A percentile compares a stretch with the other conserved stretches of the same genome.
Evolutionary conservation across 2,888 invertebrate species (phyloP).

Genomic region (Tetanocera ferruginea): DNA sequence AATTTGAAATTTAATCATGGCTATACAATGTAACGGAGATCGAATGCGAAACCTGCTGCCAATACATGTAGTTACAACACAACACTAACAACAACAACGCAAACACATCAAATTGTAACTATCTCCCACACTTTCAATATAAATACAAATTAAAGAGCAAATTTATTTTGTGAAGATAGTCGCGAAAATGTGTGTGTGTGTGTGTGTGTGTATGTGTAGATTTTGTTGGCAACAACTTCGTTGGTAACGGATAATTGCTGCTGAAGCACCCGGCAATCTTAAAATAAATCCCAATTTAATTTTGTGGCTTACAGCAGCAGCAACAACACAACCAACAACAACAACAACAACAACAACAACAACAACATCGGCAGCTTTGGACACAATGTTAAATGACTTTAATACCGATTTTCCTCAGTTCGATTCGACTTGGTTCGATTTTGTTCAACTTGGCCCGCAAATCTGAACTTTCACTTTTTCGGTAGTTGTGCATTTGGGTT

Average conservation of each 20-base stretch:
- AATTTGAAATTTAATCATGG: too few relatives aligned
- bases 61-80: neutral
- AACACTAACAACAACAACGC: too few relatives aligned
- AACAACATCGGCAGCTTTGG: conserved; percentile 5
- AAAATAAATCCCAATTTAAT: conserved; percentile 17
- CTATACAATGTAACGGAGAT: too few relatives aligned
- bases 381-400: conserved; percentile 17
- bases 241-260: conserved; percentile 43
- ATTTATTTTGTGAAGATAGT: conserved; percentile 11
- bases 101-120: neutral
- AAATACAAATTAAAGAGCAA: conserved; percentile 5
- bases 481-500: conserved; percentile 21
- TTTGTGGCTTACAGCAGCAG: conserved; percentile 16
- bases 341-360: conserved; percentile 7
- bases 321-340: conserved; percentile 14
- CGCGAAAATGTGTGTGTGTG: neutral
- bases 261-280: neutral
- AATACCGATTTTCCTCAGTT: conserved; percentile 1
- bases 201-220: too few relatives aligned
- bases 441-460: neutral
- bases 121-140: conserved; percentile 15
- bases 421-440: neutral
- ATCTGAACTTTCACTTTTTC: conserved; percentile 62
- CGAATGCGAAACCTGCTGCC: neutral
- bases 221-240: too few relatives aligned